phyloP scores from a whole-genome alignment of 2,888 invertebrate genomes.

The Trichopoda pennipes region DNA sequence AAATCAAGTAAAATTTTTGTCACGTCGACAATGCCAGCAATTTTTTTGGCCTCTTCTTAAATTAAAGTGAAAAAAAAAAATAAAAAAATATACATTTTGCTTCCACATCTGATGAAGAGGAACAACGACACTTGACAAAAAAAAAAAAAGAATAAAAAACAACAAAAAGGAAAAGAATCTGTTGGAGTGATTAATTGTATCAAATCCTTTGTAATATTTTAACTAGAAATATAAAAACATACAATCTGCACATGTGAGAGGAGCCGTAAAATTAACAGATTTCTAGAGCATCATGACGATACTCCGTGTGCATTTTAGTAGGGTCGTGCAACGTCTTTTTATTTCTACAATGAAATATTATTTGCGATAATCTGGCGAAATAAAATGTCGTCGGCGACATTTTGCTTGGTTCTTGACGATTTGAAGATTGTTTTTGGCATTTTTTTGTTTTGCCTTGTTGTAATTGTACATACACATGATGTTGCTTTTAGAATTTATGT shows the following conservation, averaged over 20 bases:
- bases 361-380: constrained; percentile 79
- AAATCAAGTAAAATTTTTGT: constrained; percentile 79
- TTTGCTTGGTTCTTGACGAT: constrained; percentile 73
- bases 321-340: constrained; percentile 15
- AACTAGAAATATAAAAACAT: constrained; percentile 36
- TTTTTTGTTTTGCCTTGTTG: constrained; percentile 12
- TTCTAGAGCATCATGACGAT: constrained; percentile 23
- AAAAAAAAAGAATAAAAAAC: neutral
- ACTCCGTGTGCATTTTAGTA: neutral
- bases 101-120: constrained; percentile 48
- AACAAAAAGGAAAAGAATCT: constrained; percentile 35
- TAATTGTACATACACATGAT: constrained; percentile 20
- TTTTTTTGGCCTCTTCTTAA: constrained; percentile 34
- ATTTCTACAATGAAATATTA: constrained; percentile 75
- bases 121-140: constrained; percentile 22
- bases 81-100: constrained; percentile 28
- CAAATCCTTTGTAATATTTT: constrained; percentile 69
- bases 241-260: constrained; percentile 46
- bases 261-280: constrained; percentile 34
- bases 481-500: constrained; percentile 10
- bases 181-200: constrained; percentile 67
- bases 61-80: constrained; percentile 18
- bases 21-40: constrained; percentile 73
- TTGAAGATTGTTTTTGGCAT: constrained; percentile 50
- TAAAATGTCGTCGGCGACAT: constrained; percentile 80